Conservation (phyloP, 1,140 invertebrate genomes). For the Diploscapter pachys region DNA sequence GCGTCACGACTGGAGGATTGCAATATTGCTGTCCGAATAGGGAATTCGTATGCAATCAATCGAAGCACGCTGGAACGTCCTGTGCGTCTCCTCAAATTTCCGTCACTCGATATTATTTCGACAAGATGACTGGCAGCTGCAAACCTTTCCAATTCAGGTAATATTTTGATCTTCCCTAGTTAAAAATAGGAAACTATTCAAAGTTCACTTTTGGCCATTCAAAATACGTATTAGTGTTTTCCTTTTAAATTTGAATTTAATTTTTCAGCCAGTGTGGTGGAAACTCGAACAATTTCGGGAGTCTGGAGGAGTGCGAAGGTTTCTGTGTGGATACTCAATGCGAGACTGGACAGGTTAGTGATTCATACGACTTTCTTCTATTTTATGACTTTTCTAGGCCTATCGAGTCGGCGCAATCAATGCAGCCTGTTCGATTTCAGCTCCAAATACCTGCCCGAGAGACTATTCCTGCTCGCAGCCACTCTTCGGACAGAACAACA, state of each 20-base stretch:
- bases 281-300: conserved; percentile 58
- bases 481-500: conserved; percentile 47
- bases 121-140: conserved; percentile 54
- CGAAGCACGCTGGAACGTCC: conserved; percentile 32
- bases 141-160: conserved; percentile 51
- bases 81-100: conserved; percentile 39
- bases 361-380: background rate
- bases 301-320: conserved; percentile 59
- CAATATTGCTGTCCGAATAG: conserved; percentile 57
- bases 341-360: conserved; percentile 22
- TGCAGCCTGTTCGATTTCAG: conserved; percentile 45
- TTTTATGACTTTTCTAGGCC: conserved; percentile 9
- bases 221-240: too few relatives aligned
- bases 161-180: background rate
- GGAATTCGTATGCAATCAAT: conserved; percentile 38
- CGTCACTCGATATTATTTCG: conserved; percentile 55
- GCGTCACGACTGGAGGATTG: conserved; percentile 51
- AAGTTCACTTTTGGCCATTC: too few relatives aligned
- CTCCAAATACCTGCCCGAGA: conserved; percentile 46
- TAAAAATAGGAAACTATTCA: too few relatives aligned
- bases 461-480: conserved; percentile 52
- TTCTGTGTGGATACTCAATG: conserved; percentile 57
- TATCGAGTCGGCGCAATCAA: conserved; percentile 51
- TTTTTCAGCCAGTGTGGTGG: conserved; percentile 54
- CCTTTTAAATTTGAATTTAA: too few relatives aligned